Conservation (phyloP, 2,888 invertebrate species). For the Drosophila engyochracea region DNA sequence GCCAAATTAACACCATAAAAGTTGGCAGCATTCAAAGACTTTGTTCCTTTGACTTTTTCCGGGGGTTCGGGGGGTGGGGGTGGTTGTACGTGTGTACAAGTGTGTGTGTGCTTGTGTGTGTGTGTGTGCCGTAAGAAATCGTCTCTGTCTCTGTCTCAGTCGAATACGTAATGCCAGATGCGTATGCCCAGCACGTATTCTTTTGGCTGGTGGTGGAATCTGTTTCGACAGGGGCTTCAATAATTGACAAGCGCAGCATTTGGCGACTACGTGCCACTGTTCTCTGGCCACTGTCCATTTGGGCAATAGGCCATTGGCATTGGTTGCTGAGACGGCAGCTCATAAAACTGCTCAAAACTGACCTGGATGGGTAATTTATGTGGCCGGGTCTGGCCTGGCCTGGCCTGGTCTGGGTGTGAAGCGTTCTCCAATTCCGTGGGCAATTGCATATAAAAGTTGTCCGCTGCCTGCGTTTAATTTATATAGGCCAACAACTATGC, state of each 20-base stretch:
- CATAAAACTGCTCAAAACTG: slow-evolving; percentile 70
- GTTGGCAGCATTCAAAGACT: slow-evolving; percentile 58
- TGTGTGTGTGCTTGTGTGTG: slow-evolving; percentile 1
- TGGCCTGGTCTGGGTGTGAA: slow-evolving; percentile 54
- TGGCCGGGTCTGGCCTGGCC: slow-evolving; percentile 45
- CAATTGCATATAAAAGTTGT: slow-evolving; percentile 78
- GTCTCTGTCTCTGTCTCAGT: slow-evolving; percentile 21
- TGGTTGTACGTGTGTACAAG: neutral
- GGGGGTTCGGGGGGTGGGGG: neutral
- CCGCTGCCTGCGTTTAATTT: slow-evolving; percentile 74
- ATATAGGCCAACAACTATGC: slow-evolving; percentile 63
- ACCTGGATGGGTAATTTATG: slow-evolving; percentile 77
- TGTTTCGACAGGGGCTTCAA: slow-evolving; percentile 62
- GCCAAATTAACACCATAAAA: slow-evolving; percentile 79
- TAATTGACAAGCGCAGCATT: slow-evolving; percentile 66
- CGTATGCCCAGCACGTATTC: slow-evolving; percentile 68
- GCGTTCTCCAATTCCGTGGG: slow-evolving; percentile 64
- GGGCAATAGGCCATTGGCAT: slow-evolving; percentile 20
- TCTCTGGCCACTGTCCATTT: slow-evolving; percentile 6
- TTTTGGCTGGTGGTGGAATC: slow-evolving; percentile 57
- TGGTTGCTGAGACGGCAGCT: slow-evolving; percentile 37
- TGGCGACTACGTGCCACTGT: slow-evolving; percentile 66
- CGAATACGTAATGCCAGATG: slow-evolving; percentile 45
- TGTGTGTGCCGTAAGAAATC: slow-evolving; percentile 17
- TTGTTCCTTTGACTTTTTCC: slow-evolving; percentile 35